phyloP scores from a whole-genome alignment of 1,140 invertebrate species.

The Pachyrhynchus sulphureomaculatus region DNA sequence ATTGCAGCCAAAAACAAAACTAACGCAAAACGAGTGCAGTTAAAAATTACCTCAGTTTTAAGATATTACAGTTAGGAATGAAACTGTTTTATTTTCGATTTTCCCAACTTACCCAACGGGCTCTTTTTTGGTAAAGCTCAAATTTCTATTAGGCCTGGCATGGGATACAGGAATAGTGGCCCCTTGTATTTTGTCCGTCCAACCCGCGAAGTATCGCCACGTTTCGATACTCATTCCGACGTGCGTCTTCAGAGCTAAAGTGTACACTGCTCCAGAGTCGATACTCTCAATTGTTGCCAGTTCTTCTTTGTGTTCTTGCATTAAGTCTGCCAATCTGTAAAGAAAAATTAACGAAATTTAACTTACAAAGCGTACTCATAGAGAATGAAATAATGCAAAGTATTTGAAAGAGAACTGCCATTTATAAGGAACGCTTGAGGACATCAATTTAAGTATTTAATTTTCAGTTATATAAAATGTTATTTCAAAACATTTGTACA shows the following conservation, averaged over 20 bases:
- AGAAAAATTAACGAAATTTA: not conserved
- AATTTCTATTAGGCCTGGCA: constrained; percentile 86
- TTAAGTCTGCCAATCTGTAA: constrained; percentile 82
- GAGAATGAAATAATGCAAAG: no score
- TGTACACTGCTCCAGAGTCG: constrained; percentile 94
- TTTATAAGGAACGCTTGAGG: no score
- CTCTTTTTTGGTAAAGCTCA: constrained; percentile 86
- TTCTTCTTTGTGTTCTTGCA: constrained; percentile 93
- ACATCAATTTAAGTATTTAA: no score
- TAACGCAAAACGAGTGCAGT: no score
- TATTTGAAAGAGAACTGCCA: no score
- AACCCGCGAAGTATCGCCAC: constrained; percentile 91
- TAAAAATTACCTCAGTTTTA: no score
- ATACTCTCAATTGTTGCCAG: constrained; percentile 89
- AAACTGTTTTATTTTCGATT: no score
- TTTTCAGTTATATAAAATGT: no score
- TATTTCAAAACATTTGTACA: no score
- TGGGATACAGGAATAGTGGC: constrained; percentile 86
- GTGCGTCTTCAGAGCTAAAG: constrained; percentile 91
- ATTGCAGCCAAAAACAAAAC: no score
- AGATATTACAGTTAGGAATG: no score
- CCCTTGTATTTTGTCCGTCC: constrained; percentile 94
- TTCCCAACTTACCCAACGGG: constrained; percentile 76
- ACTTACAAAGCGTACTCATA: no score
- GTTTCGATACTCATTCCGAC: constrained; percentile 93